A percentile compares a stretch with the other conserved stretches of the same genome.
Conservation (phyloP, 1,140 invertebrate species). For the Oncopodura yosiiana region DNA sequence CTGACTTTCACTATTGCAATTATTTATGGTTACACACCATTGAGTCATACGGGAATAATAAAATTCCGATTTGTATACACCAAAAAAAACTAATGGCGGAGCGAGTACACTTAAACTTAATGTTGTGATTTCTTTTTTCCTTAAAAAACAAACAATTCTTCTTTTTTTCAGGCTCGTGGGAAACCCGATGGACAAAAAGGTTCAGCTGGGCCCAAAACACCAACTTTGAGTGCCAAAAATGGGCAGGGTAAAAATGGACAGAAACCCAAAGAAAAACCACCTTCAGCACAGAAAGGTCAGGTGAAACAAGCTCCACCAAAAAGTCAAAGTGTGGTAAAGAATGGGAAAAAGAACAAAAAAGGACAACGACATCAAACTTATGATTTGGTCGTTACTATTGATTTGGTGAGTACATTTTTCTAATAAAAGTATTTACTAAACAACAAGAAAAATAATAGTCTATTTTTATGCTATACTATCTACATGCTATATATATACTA, state of each 20-base stretch:
- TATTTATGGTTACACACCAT: no score
- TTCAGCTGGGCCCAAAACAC: conserved; percentile 43
- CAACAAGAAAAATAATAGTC: no score
- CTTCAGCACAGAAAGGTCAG: conserved; percentile 50
- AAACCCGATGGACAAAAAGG: conserved; percentile 68
- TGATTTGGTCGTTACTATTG: conserved; percentile 68
- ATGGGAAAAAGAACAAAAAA: conserved; percentile 60
- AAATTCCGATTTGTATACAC: no score
- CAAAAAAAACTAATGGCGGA: no score
- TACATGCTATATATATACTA: no score
- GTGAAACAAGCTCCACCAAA: conserved; percentile 37
- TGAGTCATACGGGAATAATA: no score
- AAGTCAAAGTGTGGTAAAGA: conserved; percentile 35
- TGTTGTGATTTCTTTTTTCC: no score
- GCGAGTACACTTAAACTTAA: no score
- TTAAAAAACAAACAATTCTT: not conserved
- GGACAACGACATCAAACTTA: conserved; percentile 69
- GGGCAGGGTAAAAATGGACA: conserved; percentile 40
- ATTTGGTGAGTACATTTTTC: conserved; percentile 53
- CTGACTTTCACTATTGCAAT: no score
- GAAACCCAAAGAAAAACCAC: conserved; percentile 48
- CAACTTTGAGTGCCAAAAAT: conserved; percentile 49
- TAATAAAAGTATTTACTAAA: no score
- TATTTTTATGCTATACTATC: no score
- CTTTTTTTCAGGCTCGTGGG: conserved; percentile 54